A percentile compares a stretch with the other conserved stretches of the same genome.
Conservation (phyloP, 1,140 invertebrate species). For the Cotesia glomerata region DNA sequence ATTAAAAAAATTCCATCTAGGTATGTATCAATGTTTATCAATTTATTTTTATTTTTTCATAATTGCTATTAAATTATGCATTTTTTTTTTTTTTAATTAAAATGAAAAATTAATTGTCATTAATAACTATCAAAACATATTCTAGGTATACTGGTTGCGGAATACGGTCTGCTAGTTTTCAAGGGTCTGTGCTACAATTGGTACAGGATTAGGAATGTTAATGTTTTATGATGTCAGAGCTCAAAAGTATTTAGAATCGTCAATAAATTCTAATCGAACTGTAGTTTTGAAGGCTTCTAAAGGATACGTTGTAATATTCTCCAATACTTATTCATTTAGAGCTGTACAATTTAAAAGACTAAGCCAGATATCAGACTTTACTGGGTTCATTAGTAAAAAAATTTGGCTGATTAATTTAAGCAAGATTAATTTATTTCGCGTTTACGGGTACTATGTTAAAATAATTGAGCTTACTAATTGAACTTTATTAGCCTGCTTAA, state of each 20-base stretch:
- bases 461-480: too few relatives aligned
- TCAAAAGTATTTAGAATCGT: constrained; percentile 89
- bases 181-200: constrained; percentile 90
- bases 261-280: constrained; percentile 84
- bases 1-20: constrained; percentile 68
- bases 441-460: too few relatives aligned
- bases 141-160: constrained; percentile 83
- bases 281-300: constrained; percentile 88
- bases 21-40: constrained; percentile 37
- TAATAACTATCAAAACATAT: constrained; percentile 6
- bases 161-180: constrained; percentile 89
- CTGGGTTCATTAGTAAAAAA: too few relatives aligned
- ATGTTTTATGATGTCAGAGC: constrained; percentile 94
- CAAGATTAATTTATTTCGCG: too few relatives aligned
- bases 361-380: too few relatives aligned
- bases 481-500: too few relatives aligned
- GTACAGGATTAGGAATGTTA: constrained; percentile 88
- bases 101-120: not conserved
- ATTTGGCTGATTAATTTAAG: too few relatives aligned
- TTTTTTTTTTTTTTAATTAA: not conserved
- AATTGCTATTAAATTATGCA: not conserved
- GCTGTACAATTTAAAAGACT: not conserved
- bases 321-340: not conserved
- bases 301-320: constrained; percentile 81
- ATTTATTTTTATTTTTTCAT: not conserved